These are phyloP conservation scores for Parnassius orleans DNA, from an alignment of 2,888 invertebrate species.

Conservation along the genomic window DNA sequence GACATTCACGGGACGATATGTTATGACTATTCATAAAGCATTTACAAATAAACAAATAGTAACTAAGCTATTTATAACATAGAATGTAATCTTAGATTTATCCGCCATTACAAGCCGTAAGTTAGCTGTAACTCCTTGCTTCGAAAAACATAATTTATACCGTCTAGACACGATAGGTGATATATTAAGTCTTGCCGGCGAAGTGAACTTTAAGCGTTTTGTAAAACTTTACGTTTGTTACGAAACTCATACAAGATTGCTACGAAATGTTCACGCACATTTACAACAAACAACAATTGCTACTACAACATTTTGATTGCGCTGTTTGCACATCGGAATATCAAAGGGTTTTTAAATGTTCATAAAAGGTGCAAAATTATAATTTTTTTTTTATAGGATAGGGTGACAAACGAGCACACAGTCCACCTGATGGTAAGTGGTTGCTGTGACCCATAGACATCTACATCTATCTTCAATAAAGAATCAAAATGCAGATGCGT, in stretches of 20 bases:
- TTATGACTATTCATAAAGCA: background rate
- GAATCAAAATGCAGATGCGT: too few relatives aligned
- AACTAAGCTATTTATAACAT: constrained; percentile 15
- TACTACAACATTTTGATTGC: background rate
- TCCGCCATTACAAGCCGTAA: constrained; percentile 30
- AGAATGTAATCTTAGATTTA: constrained; percentile 18
- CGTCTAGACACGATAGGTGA: constrained; percentile 43
- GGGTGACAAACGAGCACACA: too few relatives aligned
- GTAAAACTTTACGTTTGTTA: constrained; percentile 24
- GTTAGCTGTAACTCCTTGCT: constrained; percentile 36
- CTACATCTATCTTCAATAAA: too few relatives aligned
- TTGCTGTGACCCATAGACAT: too few relatives aligned
- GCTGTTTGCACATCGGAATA: too few relatives aligned
- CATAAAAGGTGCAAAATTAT: background rate
- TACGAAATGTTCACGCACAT: constrained; percentile 8
- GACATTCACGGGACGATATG: too few relatives aligned
- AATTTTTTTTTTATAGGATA: background rate
- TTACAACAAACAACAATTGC: constrained; percentile 1
- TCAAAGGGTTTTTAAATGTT: too few relatives aligned
- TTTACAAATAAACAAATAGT: constrained; percentile 4
- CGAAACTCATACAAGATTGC: constrained; percentile 15
- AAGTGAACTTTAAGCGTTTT: constrained; percentile 25
- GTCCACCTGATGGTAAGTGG: too few relatives aligned
- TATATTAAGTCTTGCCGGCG: constrained; percentile 35
- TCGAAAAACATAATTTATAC: constrained; percentile 43